Base-by-base conservation (phyloP, 64 coral and sea anemone genomes). In the Astreopora myriophthalma region DNA sequence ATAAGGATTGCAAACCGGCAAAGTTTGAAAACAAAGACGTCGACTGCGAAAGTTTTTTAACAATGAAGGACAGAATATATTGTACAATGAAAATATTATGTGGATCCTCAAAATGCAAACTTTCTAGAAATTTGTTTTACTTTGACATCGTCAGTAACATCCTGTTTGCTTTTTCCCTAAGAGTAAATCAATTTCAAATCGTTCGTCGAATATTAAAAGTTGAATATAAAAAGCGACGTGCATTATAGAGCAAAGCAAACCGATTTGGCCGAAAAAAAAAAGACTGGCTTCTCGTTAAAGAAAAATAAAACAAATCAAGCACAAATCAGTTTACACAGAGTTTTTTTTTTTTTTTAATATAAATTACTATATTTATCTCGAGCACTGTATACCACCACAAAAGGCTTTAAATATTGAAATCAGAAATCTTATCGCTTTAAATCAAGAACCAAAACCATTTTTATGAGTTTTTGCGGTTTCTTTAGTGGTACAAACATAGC, bases 391-490 rank as follows among this genome's bases (percentile, higher is more conserved):
- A 31, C 34, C 57, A 83, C 24, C 52, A 65, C 51, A 16, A 55
- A 83, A 83, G 38, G 57, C 65, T 60, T 83, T 83, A 64, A 83
- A 83, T 65, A 64, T 83, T 83, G 19, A 35, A 61, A 83, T 23
- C 61, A 64, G 61, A 64, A 64, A 64, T 83, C 55, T 65, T 83
- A 83, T 83, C 79, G 33, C 33, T 65, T 65, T 37, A 83, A 83
- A 83, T 83, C 79, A 63, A 83, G 79, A 83, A 63, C 52, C 79
- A 20, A 37, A 83, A 64, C 79, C 79, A 60, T 64, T 83, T 83
- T 83, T 83, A 83, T 83, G 79, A 83, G 79, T 83, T 83, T 83
- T 65, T 83, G 79, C 79, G 79, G 79, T 83, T 63, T 57, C 5
- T 83, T 64, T 33, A 23, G 79, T 83, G 79, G 79, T 83, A 20